phyloP scores from a whole-genome alignment of 2,797 vertebrate genomes.

The Picus viridis region DNA sequence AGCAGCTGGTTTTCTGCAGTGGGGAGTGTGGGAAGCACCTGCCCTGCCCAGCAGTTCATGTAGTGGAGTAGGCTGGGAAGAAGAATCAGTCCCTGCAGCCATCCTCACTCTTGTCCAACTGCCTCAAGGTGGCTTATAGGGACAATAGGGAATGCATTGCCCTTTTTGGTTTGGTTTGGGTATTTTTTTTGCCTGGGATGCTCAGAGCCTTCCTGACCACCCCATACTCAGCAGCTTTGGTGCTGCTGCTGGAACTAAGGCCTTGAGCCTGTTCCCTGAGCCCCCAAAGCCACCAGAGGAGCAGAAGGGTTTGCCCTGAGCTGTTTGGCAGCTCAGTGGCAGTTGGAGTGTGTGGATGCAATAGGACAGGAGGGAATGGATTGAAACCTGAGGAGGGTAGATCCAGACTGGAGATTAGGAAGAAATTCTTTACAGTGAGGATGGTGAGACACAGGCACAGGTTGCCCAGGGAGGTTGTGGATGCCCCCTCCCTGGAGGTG shows the following conservation, averaged over 20 bases:
- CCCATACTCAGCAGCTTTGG: neutral
- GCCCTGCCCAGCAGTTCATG: neutral
- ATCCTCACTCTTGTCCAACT: neutral
- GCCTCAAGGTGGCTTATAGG: neutral
- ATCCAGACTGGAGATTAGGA: no score
- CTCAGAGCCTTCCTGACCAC: neutral
- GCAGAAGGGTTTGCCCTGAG: neutral
- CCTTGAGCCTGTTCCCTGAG: no score
- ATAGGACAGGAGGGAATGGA: no score
- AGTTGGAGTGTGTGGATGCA: neutral
- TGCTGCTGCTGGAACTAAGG: accelerated
- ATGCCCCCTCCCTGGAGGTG: no score
- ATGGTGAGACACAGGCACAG: no score
- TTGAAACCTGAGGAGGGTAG: no score
- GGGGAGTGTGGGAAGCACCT: neutral
- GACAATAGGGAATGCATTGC: neutral
- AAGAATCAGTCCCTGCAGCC: neutral
- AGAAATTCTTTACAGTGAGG: no score
- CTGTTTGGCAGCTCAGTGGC: neutral
- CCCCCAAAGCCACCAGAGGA: accelerated
- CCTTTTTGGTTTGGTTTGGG: no score
- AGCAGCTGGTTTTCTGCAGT: accelerated
- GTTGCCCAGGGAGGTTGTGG: no score
- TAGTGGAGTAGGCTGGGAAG: neutral
- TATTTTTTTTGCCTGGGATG: neutral